Percentiles rank a stretch among this genome's conserved stretches.
Conservation (phyloP, 1,140 invertebrate species). For the Drosophila parvula region DNA sequence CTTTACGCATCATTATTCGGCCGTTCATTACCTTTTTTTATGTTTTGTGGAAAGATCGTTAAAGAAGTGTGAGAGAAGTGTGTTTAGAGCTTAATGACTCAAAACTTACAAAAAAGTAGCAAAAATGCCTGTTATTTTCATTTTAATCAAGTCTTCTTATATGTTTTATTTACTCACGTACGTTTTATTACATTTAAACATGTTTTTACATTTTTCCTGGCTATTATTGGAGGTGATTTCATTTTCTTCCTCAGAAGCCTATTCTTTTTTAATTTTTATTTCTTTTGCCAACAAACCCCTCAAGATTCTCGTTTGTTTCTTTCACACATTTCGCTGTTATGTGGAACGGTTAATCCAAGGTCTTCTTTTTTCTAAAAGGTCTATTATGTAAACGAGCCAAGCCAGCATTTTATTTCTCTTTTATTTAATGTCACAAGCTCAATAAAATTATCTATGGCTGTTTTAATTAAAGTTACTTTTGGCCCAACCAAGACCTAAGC, state of each 20-base stretch:
- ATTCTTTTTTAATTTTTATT: slow-evolving; percentile 9
- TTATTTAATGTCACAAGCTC: slow-evolving; percentile 41
- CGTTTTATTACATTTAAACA: neutral
- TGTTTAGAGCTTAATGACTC: slow-evolving; percentile 19
- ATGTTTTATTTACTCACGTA: neutral
- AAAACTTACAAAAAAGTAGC: slow-evolving; percentile 3
- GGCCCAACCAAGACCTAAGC: slow-evolving; percentile 6
- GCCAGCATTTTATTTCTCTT: slow-evolving; percentile 28
- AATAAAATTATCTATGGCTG: slow-evolving; percentile 48
- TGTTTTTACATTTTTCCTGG: neutral
- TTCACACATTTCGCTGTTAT: slow-evolving; percentile 45
- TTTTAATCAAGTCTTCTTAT: slow-evolving; percentile 7
- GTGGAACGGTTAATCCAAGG: slow-evolving; percentile 29
- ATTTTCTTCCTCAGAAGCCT: neutral
- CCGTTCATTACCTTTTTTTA: slow-evolving; percentile 37
- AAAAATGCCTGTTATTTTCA: neutral
- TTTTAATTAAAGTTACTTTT: slow-evolving; percentile 50
- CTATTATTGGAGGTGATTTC: slow-evolving; percentile 29
- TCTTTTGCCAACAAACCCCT: neutral
- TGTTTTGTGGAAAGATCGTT: slow-evolving; percentile 13
- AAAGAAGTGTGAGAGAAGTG: slow-evolving; percentile 40
- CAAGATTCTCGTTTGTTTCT: slow-evolving; percentile 19
- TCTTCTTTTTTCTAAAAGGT: slow-evolving; percentile 19
- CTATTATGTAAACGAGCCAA: slow-evolving; percentile 42
- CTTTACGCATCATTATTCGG: slow-evolving; percentile 57